These are phyloP conservation scores for Ariopsis seemanni DNA, from an alignment of 2,113 vertebrate species.

Conservation along the genomic window DNA sequence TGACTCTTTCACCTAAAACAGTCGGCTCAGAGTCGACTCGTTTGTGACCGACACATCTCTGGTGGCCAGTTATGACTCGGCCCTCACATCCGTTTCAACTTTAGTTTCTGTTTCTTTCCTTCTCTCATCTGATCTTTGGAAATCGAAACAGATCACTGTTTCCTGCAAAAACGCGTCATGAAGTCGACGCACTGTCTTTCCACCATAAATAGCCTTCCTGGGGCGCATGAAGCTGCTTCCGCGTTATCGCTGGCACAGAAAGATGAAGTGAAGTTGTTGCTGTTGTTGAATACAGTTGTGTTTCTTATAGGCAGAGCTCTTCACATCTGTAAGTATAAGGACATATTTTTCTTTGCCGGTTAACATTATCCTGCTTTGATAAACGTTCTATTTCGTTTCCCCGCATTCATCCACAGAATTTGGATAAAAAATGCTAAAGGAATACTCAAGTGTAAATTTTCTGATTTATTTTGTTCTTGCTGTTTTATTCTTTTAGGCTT, in stretches of 20 bases:
- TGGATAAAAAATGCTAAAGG: background rate
- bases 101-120: background rate
- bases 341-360: background rate
- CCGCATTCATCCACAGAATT: background rate
- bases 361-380: background rate
- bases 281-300: too few species aligned
- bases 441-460: background rate
- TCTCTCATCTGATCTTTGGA: background rate
- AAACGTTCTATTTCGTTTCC: background rate
- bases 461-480: background rate
- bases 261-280: background rate
- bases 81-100: too few species aligned
- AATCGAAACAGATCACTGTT: background rate
- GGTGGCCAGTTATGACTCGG: background rate
- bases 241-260: background rate
- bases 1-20: background rate
- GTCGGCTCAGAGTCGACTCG: background rate
- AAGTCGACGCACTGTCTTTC: background rate
- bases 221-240: background rate
- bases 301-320: background rate
- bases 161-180: background rate
- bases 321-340: background rate
- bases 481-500: background rate
- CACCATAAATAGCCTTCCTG: background rate
- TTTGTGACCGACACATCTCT: background rate